Evolutionary conservation across 2,113 vertebrate species (phyloP).

Genomic region (Hippotragus niger): DNA sequence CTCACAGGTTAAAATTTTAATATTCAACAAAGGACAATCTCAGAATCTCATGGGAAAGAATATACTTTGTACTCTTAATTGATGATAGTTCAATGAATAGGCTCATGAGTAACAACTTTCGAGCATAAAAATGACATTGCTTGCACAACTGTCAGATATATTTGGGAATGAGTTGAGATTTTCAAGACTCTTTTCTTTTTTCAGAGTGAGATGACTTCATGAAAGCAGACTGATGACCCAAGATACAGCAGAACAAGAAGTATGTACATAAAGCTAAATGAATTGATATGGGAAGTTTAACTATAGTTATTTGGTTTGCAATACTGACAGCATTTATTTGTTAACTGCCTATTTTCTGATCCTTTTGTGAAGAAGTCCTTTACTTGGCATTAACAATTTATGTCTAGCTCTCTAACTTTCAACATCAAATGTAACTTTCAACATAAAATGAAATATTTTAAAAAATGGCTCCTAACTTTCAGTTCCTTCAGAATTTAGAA

Average conservation of each 20-base stretch:
- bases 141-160: neutral
- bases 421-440: neutral
- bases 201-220: neutral
- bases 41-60: neutral
- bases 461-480: neutral
- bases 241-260: neutral
- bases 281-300: neutral
- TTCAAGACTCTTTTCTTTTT: neutral
- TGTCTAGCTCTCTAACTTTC: neutral
- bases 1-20: neutral
- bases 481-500: conserved; percentile 25
- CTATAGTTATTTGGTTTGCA: neutral
- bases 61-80: neutral
- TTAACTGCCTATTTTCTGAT: neutral
- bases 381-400: neutral
- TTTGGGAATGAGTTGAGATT: neutral
- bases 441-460: neutral
- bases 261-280: conserved; percentile 1
- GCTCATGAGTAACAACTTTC: neutral
- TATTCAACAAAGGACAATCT: neutral
- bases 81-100: neutral
- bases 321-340: neutral
- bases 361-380: neutral
- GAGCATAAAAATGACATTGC: neutral
- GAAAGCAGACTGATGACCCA: neutral